Evolutionary conservation across 2,888 invertebrate species (phyloP), one percentile per base, ranked within the genome.

Genomic region (Nomada fucata): DNA sequence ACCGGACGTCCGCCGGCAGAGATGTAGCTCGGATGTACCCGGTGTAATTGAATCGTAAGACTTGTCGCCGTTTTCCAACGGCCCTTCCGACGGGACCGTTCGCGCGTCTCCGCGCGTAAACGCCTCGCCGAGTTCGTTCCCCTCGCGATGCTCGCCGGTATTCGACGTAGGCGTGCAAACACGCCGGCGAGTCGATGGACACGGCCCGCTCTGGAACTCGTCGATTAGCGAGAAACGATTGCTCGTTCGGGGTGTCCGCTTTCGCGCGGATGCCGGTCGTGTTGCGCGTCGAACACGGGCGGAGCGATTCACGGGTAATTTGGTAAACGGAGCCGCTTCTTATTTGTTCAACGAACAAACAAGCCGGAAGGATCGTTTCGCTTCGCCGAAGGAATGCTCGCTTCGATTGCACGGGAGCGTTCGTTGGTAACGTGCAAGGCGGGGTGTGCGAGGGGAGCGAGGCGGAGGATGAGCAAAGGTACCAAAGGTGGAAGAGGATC

Each of bases 1-100:
- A 72, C 72, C 84, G 86, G 85, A 90, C 88, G 89, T 91, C 90
- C 90, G 90, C 82, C 83, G 76, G 55, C 29, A 36, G 65, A 70
- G 76, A 78, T 26, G 70, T 61, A 65, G 59, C 75, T 36, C 64
- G 64, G 81, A 73, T 81, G 69, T 44, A 2, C 69, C 47, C 72
- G 69, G 60, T 75, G 47, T 71, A 83, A 85, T 86, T 76, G 78
- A 79, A 85, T 85, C 70, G 81, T 61, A 73, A 67, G 72, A 81
- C 64, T 29, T 11, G 73, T 65, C 52, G 63, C 74, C 29, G 68
- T 64, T 67, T 74, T 44, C 70, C 29, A 59, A 15, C 47, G 50
- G 36, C 11, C 69, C 15, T 63, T n/a, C 10, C 64, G 15, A 23
- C 10, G 42, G 23, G 42, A 23, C 18, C 47, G 20, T 5, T n/a